These are phyloP conservation scores for Danio albolineatus DNA, from an alignment of 2,797 vertebrate species.

Conservation along the genomic window DNA sequence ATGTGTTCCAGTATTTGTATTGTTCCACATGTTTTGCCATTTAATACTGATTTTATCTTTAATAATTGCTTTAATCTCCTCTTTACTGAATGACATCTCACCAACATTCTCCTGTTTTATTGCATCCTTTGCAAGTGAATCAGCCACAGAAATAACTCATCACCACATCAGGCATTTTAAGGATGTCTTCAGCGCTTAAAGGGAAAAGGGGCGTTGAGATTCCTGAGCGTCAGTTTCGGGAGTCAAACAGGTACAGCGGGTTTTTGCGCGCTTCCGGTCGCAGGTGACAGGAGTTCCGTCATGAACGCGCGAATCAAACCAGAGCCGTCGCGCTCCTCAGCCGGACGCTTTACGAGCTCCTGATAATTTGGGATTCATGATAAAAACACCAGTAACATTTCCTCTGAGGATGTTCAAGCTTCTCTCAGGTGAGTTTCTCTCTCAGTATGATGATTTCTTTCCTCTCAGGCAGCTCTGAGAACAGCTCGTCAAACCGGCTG, in stretches of 20 bases:
- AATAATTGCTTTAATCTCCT: no score
- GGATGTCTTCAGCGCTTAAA: background rate
- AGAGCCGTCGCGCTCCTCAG: background rate
- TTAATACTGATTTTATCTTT: no score
- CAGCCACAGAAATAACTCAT: no score
- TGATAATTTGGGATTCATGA: background rate
- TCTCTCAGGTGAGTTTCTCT: constrained; percentile 25
- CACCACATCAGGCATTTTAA: no score
- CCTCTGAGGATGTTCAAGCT: no score
- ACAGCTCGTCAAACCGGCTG: constrained; percentile 34
- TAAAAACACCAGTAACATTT: background rate
- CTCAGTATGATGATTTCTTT: background rate
- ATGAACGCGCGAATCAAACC: constrained; percentile 1
- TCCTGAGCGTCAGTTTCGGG: background rate
- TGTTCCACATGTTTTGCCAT: no score
- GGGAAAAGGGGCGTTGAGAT: background rate
- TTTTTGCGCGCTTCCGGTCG: constrained; percentile 10
- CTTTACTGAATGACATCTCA: no score
- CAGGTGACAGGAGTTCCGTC: constrained; percentile 10
- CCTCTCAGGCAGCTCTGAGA: background rate
- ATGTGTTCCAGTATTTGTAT: no score
- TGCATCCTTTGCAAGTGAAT: no score
- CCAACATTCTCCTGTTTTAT: no score
- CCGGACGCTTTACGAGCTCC: constrained; percentile 7
- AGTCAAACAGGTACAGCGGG: constrained; percentile 32